These are phyloP conservation scores for Chelonus insularis DNA, from an alignment of 1,140 invertebrate species.

Conservation along the genomic window DNA sequence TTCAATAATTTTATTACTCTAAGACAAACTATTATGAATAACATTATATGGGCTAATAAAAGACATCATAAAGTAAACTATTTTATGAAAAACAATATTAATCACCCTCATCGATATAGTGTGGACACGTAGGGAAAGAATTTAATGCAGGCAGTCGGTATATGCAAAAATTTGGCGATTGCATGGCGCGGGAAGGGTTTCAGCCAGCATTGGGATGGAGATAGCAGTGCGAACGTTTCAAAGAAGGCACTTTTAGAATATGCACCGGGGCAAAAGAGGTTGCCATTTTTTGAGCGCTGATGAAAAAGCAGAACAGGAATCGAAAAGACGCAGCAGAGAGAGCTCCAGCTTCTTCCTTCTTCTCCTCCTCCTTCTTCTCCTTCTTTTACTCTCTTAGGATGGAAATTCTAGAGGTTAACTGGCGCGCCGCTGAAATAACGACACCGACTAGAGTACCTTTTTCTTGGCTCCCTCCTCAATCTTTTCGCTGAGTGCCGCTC, in stretches of 20 bases:
- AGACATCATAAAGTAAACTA: no score
- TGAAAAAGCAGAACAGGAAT: slow-evolving; percentile 8
- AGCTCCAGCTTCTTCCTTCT: slow-evolving; percentile 15
- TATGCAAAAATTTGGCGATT: slow-evolving; percentile 24
- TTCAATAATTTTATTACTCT: no score
- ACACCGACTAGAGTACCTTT: slow-evolving; percentile 45
- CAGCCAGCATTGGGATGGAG: no score
- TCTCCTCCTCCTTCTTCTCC: slow-evolving; percentile 8
- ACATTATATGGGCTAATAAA: no score
- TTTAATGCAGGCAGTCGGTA: background rate
- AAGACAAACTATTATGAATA: no score
- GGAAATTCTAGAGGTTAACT: slow-evolving; percentile 48
- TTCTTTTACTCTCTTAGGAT: slow-evolving; percentile 41
- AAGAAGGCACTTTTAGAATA: no score
- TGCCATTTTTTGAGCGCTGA: background rate
- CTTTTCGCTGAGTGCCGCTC: slow-evolving; percentile 15
- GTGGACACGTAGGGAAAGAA: no score
- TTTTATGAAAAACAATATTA: no score
- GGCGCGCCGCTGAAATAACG: slow-evolving; percentile 52
- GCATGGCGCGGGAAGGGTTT: background rate
- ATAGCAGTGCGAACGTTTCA: no score
- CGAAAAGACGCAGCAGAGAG: background rate
- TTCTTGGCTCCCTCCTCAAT: slow-evolving; percentile 30
- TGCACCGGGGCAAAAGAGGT: background rate
- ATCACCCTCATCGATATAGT: no score